Evolutionary conservation across 2,797 vertebrate species (phyloP), one percentile per base, ranked within the genome.

Genomic region (Odontamblyopus rebecca): DNA sequence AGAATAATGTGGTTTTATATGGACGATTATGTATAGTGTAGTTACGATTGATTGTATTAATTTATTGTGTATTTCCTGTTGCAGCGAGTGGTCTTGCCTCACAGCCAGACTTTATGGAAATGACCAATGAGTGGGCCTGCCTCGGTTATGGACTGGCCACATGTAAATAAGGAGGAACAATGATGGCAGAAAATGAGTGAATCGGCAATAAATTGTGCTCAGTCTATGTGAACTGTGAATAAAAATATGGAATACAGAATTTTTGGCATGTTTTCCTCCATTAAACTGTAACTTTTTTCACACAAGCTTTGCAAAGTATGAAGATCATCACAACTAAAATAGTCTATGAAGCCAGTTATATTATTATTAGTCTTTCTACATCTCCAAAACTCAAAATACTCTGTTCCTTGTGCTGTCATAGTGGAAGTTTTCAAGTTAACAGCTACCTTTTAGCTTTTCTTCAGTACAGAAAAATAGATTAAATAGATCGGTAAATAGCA

Each of bases 71-170:
- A 32, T 15, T 27, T 29, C 11, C 44, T 66, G 12, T 30, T 57
- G 29, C 32, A 68, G 67, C 19, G 67, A 68, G 67, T 38, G 67
- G 67, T 35, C 67, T 68, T 54, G 27, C 30, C 2, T 32, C 67
- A 13, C 29, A 38, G 11, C 67, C 67, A 57, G 67, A 32, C 19
- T 68, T 68, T 53, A 57, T 68, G 67, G 67, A 68, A 27, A 68
- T 68, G 51, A 68, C 67, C 18, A 68, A 68, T 26, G 67, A 68
- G 32, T 68, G 67, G 67, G 67, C 67, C 9, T 68, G 67, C 2
- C 67, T 68, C 5, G 51, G 51, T n/a, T 68, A 38, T n/a, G 29
- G 67, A 38, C 32, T 38, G 27, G 67, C 67, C 13, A 35, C 67
- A 15, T 68, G 67, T 38, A 68, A 53, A 54, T 54, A 5, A 67